Conservation (phyloP, 2,797 vertebrate genomes). For the Peromyscus melanophrys region DNA sequence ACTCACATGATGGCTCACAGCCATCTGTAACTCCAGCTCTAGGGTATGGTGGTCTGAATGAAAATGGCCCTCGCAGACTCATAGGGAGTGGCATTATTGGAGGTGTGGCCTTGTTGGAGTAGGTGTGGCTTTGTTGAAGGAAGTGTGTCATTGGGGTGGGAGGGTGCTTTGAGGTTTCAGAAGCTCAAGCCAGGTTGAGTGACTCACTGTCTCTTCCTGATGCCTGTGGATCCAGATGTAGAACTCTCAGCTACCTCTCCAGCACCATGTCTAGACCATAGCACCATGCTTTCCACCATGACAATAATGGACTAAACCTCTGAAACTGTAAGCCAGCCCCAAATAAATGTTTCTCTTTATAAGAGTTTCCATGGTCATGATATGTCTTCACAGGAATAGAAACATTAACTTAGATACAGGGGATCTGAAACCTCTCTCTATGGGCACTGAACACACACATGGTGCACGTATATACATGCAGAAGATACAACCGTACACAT, state of each 20-base stretch:
- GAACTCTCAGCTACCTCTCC: background rate
- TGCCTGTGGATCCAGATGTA: background rate
- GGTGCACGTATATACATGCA: no score
- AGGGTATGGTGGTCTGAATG: background rate
- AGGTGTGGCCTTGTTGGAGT: background rate
- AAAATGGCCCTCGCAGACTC: background rate
- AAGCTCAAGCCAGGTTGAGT: background rate
- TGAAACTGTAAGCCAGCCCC: background rate
- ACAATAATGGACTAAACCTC: background rate
- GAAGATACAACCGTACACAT: background rate
- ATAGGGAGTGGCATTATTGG: background rate
- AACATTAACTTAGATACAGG: background rate
- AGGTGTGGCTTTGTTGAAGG: background rate
- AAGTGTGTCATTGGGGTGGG: background rate
- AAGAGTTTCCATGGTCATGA: background rate
- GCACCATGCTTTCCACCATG: background rate
- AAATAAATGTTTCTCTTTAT: background rate
- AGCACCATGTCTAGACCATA: background rate
- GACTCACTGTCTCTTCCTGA: background rate
- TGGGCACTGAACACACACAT: background rate
- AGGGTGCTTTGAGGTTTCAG: background rate
- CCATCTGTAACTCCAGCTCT: background rate
- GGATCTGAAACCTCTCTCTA: background rate
- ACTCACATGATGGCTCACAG: no score
- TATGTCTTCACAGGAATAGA: background rate